Evolutionary conservation across 2,888 invertebrate genomes (phyloP).

Genomic region (Protophormia terraenovae): DNA sequence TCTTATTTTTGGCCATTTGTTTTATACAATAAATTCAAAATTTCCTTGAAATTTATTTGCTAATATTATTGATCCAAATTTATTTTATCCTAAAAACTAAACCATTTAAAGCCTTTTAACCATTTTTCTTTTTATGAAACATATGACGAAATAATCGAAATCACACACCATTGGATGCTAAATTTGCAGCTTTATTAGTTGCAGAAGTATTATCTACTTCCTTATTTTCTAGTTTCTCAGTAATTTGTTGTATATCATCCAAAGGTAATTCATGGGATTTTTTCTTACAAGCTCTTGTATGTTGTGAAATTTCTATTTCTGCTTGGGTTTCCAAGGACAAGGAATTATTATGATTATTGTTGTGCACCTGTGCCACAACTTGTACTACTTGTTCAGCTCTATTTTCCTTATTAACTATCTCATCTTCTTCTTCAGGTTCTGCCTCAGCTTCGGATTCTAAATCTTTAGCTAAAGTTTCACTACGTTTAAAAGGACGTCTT

Average conservation of each 20-base stretch:
- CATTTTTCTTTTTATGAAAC: constrained; percentile 35
- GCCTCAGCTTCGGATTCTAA: constrained; percentile 63
- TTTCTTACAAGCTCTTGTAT: neutral
- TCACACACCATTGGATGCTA: constrained; percentile 49
- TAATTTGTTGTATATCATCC: neutral
- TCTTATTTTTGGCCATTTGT: no score
- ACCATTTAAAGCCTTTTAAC: constrained; percentile 27
- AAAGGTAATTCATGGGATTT: neutral
- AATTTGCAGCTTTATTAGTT: neutral
- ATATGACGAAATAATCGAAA: constrained; percentile 55
- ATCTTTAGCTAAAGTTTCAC: constrained; percentile 77
- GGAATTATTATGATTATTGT: neutral
- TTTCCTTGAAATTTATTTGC: no score
- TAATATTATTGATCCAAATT: no score
- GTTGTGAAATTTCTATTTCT: neutral
- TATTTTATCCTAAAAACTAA: no score
- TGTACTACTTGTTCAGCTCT: constrained; percentile 10
- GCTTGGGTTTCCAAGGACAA: neutral
- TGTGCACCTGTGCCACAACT: constrained; percentile 50
- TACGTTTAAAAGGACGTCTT: constrained; percentile 74
- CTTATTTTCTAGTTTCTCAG: neutral
- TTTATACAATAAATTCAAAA: no score
- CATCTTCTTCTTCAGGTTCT: constrained; percentile 34
- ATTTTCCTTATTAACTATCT: no score
- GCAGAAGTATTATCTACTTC: no score